phyloP scores from a whole-genome alignment of 2,888 invertebrate genomes.

The Chloroclysta siterata region DNA sequence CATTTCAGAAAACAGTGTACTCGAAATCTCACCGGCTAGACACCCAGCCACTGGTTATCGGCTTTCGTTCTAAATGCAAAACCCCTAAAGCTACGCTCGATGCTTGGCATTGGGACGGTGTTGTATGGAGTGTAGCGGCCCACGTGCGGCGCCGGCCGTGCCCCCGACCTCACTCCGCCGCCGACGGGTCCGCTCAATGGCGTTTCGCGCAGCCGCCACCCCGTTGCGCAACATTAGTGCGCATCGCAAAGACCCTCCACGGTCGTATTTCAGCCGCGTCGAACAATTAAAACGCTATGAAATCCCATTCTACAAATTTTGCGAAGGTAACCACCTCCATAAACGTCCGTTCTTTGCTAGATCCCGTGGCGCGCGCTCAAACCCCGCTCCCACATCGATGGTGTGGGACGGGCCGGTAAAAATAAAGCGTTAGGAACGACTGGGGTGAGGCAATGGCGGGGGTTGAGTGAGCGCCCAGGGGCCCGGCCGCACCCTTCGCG shows the following conservation, averaged over 20 bases:
- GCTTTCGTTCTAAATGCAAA: constrained; percentile 10
- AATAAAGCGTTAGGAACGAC: constrained; percentile 78
- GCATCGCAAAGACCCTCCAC: constrained; percentile 62
- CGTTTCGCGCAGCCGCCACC: constrained; percentile 47
- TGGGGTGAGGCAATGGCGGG: constrained; percentile 85
- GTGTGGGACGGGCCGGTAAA: constrained; percentile 82
- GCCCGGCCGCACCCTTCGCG: constrained; percentile 73
- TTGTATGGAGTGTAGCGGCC: constrained; percentile 3
- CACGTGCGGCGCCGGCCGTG: constrained; percentile 38
- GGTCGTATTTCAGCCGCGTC: constrained; percentile 67
- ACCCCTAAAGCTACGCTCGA: background rate
- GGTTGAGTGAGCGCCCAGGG: constrained; percentile 79
- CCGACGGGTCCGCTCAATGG: constrained; percentile 30
- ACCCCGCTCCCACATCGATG: constrained; percentile 59
- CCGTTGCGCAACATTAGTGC: constrained; percentile 66
- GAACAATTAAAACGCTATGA: constrained; percentile 72
- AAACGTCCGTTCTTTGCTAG: constrained; percentile 40
- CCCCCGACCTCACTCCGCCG: constrained; percentile 46
- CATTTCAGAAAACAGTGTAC: background rate
- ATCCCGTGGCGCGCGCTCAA: constrained; percentile 36
- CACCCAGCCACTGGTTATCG: constrained; percentile 4
- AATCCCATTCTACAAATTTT: constrained; percentile 55
- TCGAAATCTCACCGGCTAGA: background rate
- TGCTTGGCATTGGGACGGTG: background rate
- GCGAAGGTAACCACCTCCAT: constrained; percentile 66